phyloP scores from a whole-genome alignment of 2,888 invertebrate species.

The Vannuccia rotundouncinata region DNA sequence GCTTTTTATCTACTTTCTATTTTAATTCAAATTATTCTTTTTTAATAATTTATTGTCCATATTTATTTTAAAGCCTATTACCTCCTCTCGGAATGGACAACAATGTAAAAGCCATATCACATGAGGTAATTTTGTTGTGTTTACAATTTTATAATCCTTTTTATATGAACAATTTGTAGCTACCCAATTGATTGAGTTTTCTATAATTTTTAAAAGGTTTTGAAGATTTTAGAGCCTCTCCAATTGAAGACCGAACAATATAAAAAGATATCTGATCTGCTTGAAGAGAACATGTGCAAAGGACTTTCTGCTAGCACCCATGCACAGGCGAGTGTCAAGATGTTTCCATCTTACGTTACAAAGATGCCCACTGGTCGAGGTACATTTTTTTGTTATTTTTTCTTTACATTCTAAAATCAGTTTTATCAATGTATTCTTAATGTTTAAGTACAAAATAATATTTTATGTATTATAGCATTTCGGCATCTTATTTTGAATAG shows the following conservation, averaged over 20 bases:
- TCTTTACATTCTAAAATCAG: no score
- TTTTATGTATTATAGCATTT: no score
- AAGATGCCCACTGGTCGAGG: slow-evolving; percentile 37
- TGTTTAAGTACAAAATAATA: no score
- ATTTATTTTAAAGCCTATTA: no score
- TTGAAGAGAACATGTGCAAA: slow-evolving; percentile 13
- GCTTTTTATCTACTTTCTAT: no score
- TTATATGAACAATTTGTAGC: not conserved
- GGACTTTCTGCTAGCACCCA: not conserved
- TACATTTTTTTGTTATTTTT: not conserved
- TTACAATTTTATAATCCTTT: not conserved
- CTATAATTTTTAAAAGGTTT: slow-evolving; percentile 3
- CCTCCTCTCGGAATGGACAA: no score
- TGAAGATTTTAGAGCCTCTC: slow-evolving; percentile 16
- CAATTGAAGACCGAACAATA: slow-evolving; percentile 25
- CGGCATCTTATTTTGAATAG: no score
- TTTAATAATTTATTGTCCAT: no score
- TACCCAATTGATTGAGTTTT: not conserved
- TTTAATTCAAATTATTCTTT: no score
- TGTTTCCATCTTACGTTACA: slow-evolving; percentile 39
- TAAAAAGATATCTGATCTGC: not conserved
- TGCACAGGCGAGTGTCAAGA: slow-evolving; percentile 31
- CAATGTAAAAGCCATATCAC: no score
- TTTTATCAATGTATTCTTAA: no score
- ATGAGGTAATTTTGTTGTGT: no score